Base-by-base conservation (phyloP, 37 sponge, comb jelly and placozoan genomes). In the Dysidea cf. avara region DNA sequence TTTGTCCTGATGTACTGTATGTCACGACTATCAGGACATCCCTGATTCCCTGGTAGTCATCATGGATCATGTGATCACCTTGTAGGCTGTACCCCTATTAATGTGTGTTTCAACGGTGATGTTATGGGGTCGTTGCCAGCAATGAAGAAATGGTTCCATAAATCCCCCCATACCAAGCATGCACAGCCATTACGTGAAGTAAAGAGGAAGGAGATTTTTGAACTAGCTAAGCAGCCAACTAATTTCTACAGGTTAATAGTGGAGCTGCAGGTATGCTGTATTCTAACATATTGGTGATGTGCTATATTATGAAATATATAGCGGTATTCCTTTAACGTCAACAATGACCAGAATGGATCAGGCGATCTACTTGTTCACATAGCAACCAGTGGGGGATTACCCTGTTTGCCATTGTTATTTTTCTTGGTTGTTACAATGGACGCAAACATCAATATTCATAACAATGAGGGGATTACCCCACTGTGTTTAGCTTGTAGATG, bases 341-440 rank as follows among this genome's bases (percentile, higher is more conserved):
- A 83, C 66, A 30, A 22, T 26, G 84, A 76, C 59, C 68, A 73
- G 53, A 76, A 80, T 65, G 38, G 12, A 2, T 36, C 80, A 14
- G 85, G 85, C 4, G 78, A 90, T 66, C 58, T 71, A 14, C 75
- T 90, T 60, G 59, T 90, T 24, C 90, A 90, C 56, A 29, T 61
- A 20, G 81, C 81, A 7, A 68, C 81, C 32, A 56, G 54, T 54
- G 81, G 85, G 65, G 86, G 85, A 21, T 46, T 81, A 18, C 68
- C 85, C 34, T 83, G 49, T 29, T 71, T 89, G 2, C 81, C 90
- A 32, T 66, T 79, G 21, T 39, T 89, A 30, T 67, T 84, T 38
- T 39, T 43, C 4, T 61, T 90, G 35, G 61, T 80, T 28, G 56
- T 58, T 31, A 14, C 3, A 59, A 61, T 71, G 72, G 65, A 69